These are phyloP conservation scores for Popillia japonica DNA, from an alignment of 1,140 invertebrate genomes.

Conservation along the genomic window DNA sequence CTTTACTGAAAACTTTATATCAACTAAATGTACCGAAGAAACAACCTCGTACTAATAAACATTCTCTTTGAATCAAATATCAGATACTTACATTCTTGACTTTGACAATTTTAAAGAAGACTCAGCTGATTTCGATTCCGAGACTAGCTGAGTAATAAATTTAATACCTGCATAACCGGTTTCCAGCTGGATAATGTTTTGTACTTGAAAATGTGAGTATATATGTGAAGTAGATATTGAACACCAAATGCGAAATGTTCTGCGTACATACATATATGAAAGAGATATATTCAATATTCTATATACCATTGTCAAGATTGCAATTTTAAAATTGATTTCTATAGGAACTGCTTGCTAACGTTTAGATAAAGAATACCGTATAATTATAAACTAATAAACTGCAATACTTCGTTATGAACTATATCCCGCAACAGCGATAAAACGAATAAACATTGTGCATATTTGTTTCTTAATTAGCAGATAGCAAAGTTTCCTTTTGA, in stretches of 20 bases:
- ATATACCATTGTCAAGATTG: not conserved
- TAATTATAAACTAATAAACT: not conserved
- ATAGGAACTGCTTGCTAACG: not conserved
- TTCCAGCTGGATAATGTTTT: conserved; percentile 15
- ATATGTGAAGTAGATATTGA: not conserved
- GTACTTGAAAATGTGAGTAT: not conserved
- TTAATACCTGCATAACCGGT: conserved; percentile 29
- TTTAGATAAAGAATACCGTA: not conserved
- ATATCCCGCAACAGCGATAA: not conserved
- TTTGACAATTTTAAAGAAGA: conserved; percentile 15
- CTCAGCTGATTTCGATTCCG: conserved; percentile 19
- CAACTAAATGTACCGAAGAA: no score
- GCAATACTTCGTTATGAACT: not conserved
- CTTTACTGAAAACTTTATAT: no score
- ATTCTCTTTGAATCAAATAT: not conserved
- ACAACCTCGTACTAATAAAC: no score
- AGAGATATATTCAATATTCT: not conserved
- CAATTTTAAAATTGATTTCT: not conserved
- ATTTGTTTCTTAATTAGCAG: no score
- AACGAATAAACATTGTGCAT: not conserved
- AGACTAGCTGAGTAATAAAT: conserved; percentile 22
- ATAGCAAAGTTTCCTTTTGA: no score
- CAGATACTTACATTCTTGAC: not conserved
- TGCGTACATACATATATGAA: not conserved
- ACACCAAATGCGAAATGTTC: conserved; percentile 9